phyloP scores from a whole-genome alignment of 1,140 invertebrate genomes.

The Heliothis virescens region DNA sequence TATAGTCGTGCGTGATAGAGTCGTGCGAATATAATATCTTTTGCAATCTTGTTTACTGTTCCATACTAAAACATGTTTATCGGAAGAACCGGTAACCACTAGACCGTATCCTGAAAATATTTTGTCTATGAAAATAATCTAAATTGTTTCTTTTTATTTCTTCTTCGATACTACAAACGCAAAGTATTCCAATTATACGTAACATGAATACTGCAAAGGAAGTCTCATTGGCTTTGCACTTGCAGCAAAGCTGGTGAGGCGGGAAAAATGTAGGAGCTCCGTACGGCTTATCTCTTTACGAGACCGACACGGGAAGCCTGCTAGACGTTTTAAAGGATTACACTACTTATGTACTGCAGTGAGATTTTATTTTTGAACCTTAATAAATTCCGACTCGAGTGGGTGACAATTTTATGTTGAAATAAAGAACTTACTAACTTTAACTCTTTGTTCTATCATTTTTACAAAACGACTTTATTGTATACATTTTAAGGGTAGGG shows the following conservation, averaged over 20 bases:
- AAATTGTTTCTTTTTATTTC: no score
- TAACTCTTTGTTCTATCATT: no score
- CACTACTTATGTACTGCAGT: slow-evolving; percentile 22
- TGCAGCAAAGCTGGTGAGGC: slow-evolving; percentile 27
- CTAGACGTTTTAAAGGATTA: slow-evolving; percentile 51
- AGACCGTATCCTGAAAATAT: no score
- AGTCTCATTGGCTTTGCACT: slow-evolving; percentile 32
- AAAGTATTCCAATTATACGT: slow-evolving; percentile 9
- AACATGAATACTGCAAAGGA: slow-evolving; percentile 15
- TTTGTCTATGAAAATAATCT: neutral
- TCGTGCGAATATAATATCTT: neutral
- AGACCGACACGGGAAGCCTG: slow-evolving; percentile 36
- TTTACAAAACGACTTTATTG: no score
- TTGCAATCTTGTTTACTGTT: neutral
- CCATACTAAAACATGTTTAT: no score
- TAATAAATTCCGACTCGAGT: slow-evolving; percentile 9
- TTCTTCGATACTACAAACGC: no score
- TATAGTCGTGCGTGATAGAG: neutral
- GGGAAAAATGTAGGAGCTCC: slow-evolving; percentile 51
- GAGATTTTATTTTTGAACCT: slow-evolving; percentile 24
- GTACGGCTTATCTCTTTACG: slow-evolving; percentile 49
- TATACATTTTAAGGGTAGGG: no score
- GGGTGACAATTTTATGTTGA: neutral
- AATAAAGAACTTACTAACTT: neutral
- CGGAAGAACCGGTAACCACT: no score